phyloP scores from a whole-genome alignment of 2,113 vertebrate species.

The Candoia aspera region DNA sequence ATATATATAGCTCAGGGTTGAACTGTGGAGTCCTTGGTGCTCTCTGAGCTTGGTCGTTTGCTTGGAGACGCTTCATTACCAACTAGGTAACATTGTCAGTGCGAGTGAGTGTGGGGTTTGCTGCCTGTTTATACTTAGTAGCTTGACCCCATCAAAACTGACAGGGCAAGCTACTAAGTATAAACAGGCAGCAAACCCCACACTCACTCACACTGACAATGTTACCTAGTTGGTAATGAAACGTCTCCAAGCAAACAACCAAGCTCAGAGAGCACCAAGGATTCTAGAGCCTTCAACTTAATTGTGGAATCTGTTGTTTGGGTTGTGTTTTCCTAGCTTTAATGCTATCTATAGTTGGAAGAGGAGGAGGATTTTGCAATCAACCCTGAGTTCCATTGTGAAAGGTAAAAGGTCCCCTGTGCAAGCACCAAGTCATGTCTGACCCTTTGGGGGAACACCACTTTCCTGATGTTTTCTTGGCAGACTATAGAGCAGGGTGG shows the following conservation, averaged over 20 bases:
- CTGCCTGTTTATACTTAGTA: neutral
- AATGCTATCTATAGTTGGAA: neutral
- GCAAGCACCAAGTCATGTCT: too few relatives aligned
- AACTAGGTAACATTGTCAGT: neutral
- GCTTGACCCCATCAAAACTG: neutral
- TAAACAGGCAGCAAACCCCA: neutral
- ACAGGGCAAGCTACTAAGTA: neutral
- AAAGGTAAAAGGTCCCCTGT: too few relatives aligned
- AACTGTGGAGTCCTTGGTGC: neutral
- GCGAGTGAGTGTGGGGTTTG: neutral
- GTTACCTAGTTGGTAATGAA: neutral
- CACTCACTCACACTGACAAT: neutral
- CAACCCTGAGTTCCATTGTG: neutral
- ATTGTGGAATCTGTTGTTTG: neutral
- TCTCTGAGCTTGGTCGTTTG: neutral
- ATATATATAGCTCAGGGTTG: neutral
- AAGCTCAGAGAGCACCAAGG: neutral
- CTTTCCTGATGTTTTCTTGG: too few relatives aligned
- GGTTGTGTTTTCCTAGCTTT: neutral
- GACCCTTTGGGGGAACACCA: too few relatives aligned
- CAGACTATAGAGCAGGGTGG: too few relatives aligned
- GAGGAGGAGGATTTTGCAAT: neutral
- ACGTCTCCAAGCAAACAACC: neutral
- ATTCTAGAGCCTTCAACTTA: neutral
- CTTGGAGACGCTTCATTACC: neutral